A percentile compares a stretch with the other conserved stretches of the same genome.
Evolutionary conservation across 1,140 invertebrate species (phyloP).

Genomic region (Galleria mellonella): DNA sequence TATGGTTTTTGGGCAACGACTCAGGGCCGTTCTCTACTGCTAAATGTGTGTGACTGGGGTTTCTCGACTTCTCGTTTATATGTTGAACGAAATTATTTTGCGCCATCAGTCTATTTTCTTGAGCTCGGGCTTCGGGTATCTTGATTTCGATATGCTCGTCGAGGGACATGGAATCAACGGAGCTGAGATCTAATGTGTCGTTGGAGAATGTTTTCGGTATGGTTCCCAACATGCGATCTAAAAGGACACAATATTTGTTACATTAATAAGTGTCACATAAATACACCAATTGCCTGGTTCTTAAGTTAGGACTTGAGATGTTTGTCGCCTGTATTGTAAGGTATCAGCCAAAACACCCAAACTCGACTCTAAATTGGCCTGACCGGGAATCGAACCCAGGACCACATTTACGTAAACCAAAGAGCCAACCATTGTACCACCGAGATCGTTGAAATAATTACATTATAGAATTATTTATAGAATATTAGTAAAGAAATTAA

Average conservation of each 20-base stretch:
- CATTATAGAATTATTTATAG: too few species aligned
- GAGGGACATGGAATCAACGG: constrained; percentile 70
- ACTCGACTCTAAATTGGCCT: too few species aligned
- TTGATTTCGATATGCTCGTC: constrained; percentile 73
- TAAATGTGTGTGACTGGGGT: constrained; percentile 45
- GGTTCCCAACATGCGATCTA: constrained; percentile 66
- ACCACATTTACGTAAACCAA: too few species aligned
- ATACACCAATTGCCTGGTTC: too few species aligned
- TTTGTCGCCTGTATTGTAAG: too few species aligned
- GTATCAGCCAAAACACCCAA: too few species aligned
- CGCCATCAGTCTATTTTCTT: constrained; percentile 65
- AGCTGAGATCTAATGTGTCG: constrained; percentile 68
- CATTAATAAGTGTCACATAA: too few species aligned
- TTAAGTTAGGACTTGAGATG: too few species aligned
- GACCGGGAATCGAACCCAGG: too few species aligned
- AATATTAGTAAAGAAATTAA: too few species aligned
- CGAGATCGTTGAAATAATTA: too few species aligned
- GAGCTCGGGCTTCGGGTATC: constrained; percentile 63
- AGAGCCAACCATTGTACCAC: too few species aligned
- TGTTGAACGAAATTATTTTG: constrained; percentile 65
- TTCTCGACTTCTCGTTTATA: constrained; percentile 56
- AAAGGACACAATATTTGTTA: constrained; percentile 15
- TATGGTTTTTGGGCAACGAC: constrained; percentile 26
- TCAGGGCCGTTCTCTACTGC: constrained; percentile 49
- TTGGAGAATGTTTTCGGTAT: constrained; percentile 71